Evolutionary conservation across 2,888 invertebrate species (phyloP).

Genomic region (Aphodius sticticus): DNA sequence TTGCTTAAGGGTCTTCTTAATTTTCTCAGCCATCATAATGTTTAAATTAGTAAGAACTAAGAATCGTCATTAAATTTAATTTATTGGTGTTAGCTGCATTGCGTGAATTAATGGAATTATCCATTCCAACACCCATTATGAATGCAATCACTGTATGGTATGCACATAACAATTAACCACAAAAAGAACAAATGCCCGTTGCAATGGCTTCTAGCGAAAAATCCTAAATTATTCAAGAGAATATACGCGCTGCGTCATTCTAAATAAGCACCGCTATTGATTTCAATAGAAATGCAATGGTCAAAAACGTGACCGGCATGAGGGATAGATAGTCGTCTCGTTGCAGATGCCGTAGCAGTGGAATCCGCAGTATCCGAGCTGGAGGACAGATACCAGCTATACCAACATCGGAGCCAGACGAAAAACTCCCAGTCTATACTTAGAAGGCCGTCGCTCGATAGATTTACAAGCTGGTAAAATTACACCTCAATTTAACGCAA

Average conservation of each 20-base stretch:
- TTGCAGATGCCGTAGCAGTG: constrained; percentile 8
- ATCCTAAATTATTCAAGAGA: constrained; percentile 17
- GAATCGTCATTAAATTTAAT: too few species aligned
- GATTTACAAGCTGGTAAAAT: constrained; percentile 27
- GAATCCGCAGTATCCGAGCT: constrained; percentile 22
- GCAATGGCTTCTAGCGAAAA: background rate
- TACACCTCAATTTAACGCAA: constrained; percentile 31
- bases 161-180: background rate
- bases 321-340: constrained; percentile 5
- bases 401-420: constrained; percentile 19
- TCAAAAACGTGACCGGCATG: constrained; percentile 23
- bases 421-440: constrained; percentile 27
- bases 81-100: too few species aligned
- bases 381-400: constrained; percentile 10
- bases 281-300: constrained; percentile 33
- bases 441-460: constrained; percentile 21
- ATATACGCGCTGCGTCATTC: constrained; percentile 13
- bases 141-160: too few species aligned
- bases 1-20: too few species aligned
- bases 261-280: constrained; percentile 29
- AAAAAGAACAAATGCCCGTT: background rate
- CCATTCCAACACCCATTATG: too few species aligned
- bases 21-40: too few species aligned
- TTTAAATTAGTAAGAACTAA: too few species aligned
- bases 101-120: too few species aligned